Evolutionary conservation across 2,888 invertebrate genomes (phyloP).

Genomic region (Augochlorella aurata): DNA sequence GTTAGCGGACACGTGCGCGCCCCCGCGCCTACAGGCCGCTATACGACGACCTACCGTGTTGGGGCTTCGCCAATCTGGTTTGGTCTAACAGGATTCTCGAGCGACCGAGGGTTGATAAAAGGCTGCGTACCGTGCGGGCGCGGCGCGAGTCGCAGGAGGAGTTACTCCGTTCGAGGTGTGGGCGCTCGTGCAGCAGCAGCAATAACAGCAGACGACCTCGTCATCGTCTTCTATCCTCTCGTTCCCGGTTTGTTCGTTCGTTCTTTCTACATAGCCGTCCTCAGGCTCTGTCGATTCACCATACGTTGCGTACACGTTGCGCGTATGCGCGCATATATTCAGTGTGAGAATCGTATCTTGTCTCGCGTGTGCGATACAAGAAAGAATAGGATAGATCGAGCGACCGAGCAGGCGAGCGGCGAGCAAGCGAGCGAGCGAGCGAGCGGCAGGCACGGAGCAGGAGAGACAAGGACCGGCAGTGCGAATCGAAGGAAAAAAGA

Average conservation of each 20-base stretch:
- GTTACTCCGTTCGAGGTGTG: conserved; percentile 67
- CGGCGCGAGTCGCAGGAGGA: conserved; percentile 74
- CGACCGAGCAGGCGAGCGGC: conserved; percentile 33
- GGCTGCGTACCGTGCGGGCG: conserved; percentile 76
- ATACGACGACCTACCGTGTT: conserved; percentile 60
- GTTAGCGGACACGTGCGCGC: conserved; percentile 87
- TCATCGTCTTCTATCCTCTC: conserved; percentile 49
- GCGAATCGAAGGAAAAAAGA: conserved; percentile 26
- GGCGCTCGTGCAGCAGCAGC: conserved; percentile 65
- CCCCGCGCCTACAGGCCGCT: conserved; percentile 73
- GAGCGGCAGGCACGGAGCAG: conserved; percentile 30
- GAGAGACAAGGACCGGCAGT: conserved; percentile 24
- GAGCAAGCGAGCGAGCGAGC: conserved; percentile 34
- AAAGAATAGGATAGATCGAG: conserved; percentile 44
- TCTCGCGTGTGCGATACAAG: conserved; percentile 52
- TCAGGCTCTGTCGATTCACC: conserved; percentile 45
- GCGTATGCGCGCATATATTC: conserved; percentile 44
- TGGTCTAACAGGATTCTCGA: conserved; percentile 89
- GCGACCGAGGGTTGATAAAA: conserved; percentile 84
- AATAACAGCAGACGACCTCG: conserved; percentile 61
- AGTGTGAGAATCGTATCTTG: conserved; percentile 45
- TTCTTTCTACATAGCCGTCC: conserved; percentile 44
- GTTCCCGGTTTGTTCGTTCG: conserved; percentile 46
- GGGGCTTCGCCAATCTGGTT: conserved; percentile 89
- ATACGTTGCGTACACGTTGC: conserved; percentile 47